Percentiles rank a stretch among this genome's conserved stretches.
phyloP scores from a whole-genome alignment of 2,797 vertebrate species.

The Acanthurus leucopareius region DNA sequence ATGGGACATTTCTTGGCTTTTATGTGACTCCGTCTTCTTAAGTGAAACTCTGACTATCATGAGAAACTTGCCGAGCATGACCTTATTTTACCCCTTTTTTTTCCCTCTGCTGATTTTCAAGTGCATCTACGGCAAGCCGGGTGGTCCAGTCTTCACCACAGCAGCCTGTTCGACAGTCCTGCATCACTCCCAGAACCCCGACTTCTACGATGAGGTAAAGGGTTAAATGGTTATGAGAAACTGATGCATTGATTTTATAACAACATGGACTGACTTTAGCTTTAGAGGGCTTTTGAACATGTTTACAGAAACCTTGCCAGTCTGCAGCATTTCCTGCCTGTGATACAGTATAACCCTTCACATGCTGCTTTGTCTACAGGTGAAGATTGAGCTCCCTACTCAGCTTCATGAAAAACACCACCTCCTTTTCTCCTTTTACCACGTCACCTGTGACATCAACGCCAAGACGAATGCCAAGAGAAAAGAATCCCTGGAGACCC shows the following conservation, averaged over 20 bases:
- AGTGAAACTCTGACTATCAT: slow-evolving; percentile 26
- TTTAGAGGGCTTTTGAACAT: too few relatives aligned
- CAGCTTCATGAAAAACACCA: slow-evolving; percentile 98
- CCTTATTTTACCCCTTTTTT: slow-evolving; percentile 9
- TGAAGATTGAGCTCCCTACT: slow-evolving; percentile 98
- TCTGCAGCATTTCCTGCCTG: not conserved
- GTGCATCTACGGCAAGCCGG: slow-evolving; percentile 98
- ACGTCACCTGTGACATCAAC: slow-evolving; percentile 98
- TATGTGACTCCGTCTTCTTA: slow-evolving; percentile 1
- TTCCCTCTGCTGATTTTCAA: slow-evolving; percentile 67
- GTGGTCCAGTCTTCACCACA: slow-evolving; percentile 91
- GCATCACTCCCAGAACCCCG: slow-evolving; percentile 97
- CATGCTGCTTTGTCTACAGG: slow-evolving; percentile 79
- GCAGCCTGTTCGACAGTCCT: slow-evolving; percentile 92
- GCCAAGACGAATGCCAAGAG: slow-evolving; percentile 97
- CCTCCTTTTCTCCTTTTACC: slow-evolving; percentile 98
- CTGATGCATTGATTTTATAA: too few relatives aligned
- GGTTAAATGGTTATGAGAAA: not conserved
- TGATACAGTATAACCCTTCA: slow-evolving; percentile 3
- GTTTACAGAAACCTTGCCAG: not conserved
- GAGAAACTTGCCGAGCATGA: slow-evolving; percentile 1
- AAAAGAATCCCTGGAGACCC: slow-evolving; percentile 96
- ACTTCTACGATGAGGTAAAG: slow-evolving; percentile 96
- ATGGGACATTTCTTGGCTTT: slow-evolving; percentile 33
- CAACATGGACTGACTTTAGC: not conserved